Conservation (phyloP, 2,888 invertebrate genomes). For the Ichneumoninae sp. region DNA sequence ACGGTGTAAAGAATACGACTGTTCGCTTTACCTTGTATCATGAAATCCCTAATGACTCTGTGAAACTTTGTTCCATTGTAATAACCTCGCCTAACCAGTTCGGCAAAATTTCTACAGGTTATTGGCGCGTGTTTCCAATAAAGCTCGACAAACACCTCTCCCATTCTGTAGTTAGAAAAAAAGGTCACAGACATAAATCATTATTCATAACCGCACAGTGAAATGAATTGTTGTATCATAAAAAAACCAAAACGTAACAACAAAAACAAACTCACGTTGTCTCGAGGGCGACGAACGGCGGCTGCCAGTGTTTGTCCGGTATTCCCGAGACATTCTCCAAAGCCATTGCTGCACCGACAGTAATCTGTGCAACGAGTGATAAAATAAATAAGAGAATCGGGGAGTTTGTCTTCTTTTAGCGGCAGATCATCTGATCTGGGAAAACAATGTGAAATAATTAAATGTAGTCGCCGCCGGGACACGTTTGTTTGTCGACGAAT, state of each 20-base stretch:
- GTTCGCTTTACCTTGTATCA: slow-evolving; percentile 91
- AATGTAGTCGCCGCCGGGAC: background rate
- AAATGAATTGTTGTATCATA: background rate
- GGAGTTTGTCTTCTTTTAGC: background rate
- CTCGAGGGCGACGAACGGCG: slow-evolving; percentile 92
- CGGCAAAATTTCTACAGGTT: slow-evolving; percentile 99
- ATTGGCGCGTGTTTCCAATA: slow-evolving; percentile 99
- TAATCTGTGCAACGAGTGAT: background rate
- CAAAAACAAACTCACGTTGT: slow-evolving; percentile 88
- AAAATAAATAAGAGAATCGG: background rate
- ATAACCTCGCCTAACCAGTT: slow-evolving; percentile 95
- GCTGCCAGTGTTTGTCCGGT: slow-evolving; percentile 96
- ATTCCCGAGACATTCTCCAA: slow-evolving; percentile 88
- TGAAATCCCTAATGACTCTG: slow-evolving; percentile 96
- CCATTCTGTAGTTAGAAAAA: slow-evolving; percentile 90
- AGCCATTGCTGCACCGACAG: slow-evolving; percentile 72
- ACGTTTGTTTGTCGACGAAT: background rate
- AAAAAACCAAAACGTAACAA: background rate
- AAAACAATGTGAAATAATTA: background rate
- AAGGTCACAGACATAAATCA: background rate
- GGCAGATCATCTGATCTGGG: background rate
- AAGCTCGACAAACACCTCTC: slow-evolving; percentile 94
- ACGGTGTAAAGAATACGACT: background rate
- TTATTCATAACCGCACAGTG: background rate
- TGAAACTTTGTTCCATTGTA: slow-evolving; percentile 99